Evolutionary conservation across 2,888 invertebrate species (phyloP), one percentile per base, ranked within the genome.

Genomic region (Antitype chi): DNA sequence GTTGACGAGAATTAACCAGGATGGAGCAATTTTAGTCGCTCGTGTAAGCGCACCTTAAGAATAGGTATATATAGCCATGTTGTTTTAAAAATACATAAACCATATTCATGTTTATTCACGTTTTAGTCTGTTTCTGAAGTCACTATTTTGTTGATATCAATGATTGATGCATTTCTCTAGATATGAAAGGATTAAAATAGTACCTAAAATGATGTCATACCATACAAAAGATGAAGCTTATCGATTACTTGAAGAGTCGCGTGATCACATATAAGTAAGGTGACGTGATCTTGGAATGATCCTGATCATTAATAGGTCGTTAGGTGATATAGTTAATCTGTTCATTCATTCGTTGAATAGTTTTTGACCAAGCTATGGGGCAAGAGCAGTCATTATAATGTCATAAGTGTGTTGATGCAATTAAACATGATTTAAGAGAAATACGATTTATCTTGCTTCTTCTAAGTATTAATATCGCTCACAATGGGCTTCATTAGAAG

Each of bases 351-450:
- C 55, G 67, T 67, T 8, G 4, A 43, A 64, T 64, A 52, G 52
- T 59, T 66, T 64, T 77, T 71, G 20, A 68, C 73, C 17, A 67
- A n/a, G 62, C 57, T 78, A 78, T 52, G n/a, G 55, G 49, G 72
- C 62, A 73, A n/a, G 72, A 66, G 32, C 52, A 38, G 32, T 66
- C 15, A 49, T 67, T 28, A 43, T 43, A 70, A 77, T 43, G 15
- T 62, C 49, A 57, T 52, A 57, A 59, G n/a, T 53, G 1, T 59
- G 57, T 57, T 63, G 28, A 70, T 64, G 28, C n/a, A 32, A 55
- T 15, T n/a, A n/a, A n/a, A 62, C 20, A 38, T 52, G 28, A 71
- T 71, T 43, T n/a, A 28, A 71, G 17, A 53, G 6, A n/a, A 23
- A 32, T 8, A 64, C 15, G 13, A n/a, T 49, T 20, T 17, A 47